A percentile compares a stretch with the other conserved stretches of the same genome.
These are phyloP conservation scores for Fregetta grallaria DNA, from an alignment of 2,113 vertebrate genomes.

Conservation along the genomic window DNA sequence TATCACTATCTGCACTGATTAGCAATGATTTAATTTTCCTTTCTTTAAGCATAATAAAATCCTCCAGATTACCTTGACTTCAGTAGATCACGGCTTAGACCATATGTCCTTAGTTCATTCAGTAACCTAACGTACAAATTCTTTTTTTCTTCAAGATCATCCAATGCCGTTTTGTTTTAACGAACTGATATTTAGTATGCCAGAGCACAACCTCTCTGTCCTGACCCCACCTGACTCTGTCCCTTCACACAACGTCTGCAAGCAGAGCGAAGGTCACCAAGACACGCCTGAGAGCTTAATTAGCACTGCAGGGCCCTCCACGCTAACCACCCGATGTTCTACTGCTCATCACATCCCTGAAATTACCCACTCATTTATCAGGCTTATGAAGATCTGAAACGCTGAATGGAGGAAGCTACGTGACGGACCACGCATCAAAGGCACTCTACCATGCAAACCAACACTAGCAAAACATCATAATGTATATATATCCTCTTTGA, in stretches of 20 bases:
- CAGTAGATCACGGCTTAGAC: not conserved
- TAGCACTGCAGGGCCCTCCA: not conserved
- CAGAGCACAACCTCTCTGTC: not conserved
- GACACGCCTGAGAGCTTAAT: not conserved
- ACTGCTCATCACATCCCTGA: not conserved
- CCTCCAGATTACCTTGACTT: not conserved
- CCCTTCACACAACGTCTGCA: not conserved
- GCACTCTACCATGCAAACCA: not conserved
- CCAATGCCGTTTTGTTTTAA: not conserved
- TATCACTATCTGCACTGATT: not conserved
- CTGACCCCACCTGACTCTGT: not conserved
- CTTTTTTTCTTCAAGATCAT: not conserved
- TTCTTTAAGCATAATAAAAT: not conserved
- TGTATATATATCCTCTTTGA: rapidly evolving
- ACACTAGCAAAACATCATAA: not conserved
- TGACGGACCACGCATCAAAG: not conserved
- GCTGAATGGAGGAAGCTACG: not conserved
- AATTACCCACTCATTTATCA: not conserved
- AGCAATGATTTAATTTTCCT: not conserved
- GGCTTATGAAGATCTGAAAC: not conserved
- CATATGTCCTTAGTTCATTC: not conserved
- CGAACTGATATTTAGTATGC: not conserved
- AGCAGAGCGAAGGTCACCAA: not conserved
- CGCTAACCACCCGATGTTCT: not conserved
- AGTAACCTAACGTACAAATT: not conserved